Percentiles rank a stretch among this genome's conserved stretches.
Conservation (phyloP, 2,888 invertebrate species). For the Acholoe squamosa region DNA sequence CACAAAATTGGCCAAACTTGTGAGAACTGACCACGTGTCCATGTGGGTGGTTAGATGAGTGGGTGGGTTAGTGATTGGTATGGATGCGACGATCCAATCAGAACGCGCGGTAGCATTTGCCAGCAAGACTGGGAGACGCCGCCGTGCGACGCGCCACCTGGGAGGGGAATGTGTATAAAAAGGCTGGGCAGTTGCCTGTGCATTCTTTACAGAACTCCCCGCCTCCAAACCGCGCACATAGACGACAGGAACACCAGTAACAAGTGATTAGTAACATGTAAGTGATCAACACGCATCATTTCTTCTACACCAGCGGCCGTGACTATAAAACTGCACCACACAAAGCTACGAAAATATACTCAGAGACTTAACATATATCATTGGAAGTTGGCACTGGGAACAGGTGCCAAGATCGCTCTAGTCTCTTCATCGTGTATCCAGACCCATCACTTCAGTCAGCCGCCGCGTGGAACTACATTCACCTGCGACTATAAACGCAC, state of each 20-base stretch:
- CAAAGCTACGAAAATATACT: background rate
- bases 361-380: too few relatives aligned
- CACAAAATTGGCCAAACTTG: too few relatives aligned
- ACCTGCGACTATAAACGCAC: background rate
- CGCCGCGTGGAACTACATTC: background rate
- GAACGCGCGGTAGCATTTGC: background rate
- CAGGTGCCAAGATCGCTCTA: too few relatives aligned
- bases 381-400: too few relatives aligned
- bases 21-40: too few relatives aligned
- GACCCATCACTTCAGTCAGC: background rate
- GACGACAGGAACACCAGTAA: background rate
- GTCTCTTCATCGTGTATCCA: background rate
- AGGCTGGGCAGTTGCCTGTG: background rate
- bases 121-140: background rate
- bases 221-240: background rate
- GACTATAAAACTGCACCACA: background rate
- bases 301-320: too few relatives aligned
- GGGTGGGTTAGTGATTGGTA: background rate
- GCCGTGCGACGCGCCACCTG: background rate
- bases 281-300: background rate
- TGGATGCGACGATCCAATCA: background rate
- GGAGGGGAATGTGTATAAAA: background rate
- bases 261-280: slow-evolving; percentile 27
- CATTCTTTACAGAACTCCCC: background rate
- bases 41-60: background rate